These are phyloP conservation scores for Bombus picipes DNA, from an alignment of 1,140 invertebrate species.

Conservation along the genomic window DNA sequence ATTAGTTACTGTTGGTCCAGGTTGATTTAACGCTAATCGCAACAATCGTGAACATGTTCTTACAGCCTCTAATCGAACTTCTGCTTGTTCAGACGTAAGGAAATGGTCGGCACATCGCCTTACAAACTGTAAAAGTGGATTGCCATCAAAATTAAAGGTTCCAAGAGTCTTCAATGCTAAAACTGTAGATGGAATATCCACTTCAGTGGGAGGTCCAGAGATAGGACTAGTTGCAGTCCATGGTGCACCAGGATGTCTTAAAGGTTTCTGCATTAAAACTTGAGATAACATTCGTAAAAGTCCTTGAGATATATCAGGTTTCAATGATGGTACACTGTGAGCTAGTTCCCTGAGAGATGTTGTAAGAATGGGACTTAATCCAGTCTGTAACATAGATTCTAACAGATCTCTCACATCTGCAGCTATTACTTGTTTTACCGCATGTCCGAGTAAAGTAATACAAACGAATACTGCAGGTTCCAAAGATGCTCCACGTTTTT, in stretches of 20 bases:
- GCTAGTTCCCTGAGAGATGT: constrained; percentile 95
- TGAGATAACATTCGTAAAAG: constrained; percentile 93
- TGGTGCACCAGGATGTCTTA: constrained; percentile 90
- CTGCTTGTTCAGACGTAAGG: constrained; percentile 93
- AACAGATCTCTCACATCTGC: constrained; percentile 92
- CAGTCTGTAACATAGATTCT: constrained; percentile 96
- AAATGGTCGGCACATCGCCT: constrained; percentile 96
- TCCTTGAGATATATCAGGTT: constrained; percentile 95
- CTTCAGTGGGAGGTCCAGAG: constrained; percentile 73
- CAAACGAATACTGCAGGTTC: constrained; percentile 97
- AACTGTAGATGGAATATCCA: constrained; percentile 92
- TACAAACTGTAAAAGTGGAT: constrained; percentile 96
- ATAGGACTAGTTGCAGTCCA: constrained; percentile 80
- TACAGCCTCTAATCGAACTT: constrained; percentile 97
- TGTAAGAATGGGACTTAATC: constrained; percentile 94
- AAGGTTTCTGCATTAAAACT: constrained; percentile 94
- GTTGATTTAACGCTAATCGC: constrained; percentile 88
- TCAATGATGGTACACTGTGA: constrained; percentile 92
- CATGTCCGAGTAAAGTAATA: constrained; percentile 95
- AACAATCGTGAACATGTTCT: constrained; percentile 95
- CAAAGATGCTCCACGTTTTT: constrained; percentile 86
- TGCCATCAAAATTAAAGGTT: constrained; percentile 98
- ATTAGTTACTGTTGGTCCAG: constrained; percentile 90
- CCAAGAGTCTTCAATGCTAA: constrained; percentile 96
- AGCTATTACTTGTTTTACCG: constrained; percentile 89